Conservation (phyloP, 2,113 vertebrate genomes). For the Lontra canadensis region DNA sequence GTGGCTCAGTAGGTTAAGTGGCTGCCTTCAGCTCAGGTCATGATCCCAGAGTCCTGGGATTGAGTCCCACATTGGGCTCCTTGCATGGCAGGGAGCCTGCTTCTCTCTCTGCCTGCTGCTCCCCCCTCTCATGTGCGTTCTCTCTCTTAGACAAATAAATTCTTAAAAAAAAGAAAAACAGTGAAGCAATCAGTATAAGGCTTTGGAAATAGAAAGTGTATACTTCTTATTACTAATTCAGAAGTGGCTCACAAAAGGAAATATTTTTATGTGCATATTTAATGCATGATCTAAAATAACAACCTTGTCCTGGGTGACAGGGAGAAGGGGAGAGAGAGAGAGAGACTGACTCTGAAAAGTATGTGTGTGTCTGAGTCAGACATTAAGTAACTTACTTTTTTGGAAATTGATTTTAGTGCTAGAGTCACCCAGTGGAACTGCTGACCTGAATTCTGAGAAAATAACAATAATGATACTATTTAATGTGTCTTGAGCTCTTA, state of each 20-base stretch:
- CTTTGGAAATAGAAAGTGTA: background rate
- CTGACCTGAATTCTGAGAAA: constrained; percentile 62
- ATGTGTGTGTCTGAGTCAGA: background rate
- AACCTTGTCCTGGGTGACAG: background rate
- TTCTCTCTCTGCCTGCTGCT: no score
- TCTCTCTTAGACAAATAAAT: no score
- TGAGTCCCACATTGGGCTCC: no score
- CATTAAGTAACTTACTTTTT: constrained; percentile 56
- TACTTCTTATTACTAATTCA: constrained; percentile 10
- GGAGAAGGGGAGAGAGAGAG: background rate
- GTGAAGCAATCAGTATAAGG: background rate
- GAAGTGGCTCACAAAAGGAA: constrained; percentile 27
- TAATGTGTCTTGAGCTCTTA: constrained; percentile 40
- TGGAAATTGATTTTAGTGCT: constrained; percentile 53
- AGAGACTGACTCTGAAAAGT: background rate
- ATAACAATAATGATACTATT: constrained; percentile 34
- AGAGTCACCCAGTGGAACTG: constrained; percentile 22
- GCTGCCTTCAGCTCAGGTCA: no score
- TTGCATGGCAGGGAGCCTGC: no score
- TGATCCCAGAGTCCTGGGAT: no score
- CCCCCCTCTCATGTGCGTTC: no score
- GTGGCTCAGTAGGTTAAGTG: no score
- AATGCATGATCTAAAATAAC: constrained; percentile 34
- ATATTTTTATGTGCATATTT: background rate
- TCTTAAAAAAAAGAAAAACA: background rate